These are phyloP conservation scores for Hyles euphorbiae DNA, from an alignment of 1,140 invertebrate species.

Conservation along the genomic window DNA sequence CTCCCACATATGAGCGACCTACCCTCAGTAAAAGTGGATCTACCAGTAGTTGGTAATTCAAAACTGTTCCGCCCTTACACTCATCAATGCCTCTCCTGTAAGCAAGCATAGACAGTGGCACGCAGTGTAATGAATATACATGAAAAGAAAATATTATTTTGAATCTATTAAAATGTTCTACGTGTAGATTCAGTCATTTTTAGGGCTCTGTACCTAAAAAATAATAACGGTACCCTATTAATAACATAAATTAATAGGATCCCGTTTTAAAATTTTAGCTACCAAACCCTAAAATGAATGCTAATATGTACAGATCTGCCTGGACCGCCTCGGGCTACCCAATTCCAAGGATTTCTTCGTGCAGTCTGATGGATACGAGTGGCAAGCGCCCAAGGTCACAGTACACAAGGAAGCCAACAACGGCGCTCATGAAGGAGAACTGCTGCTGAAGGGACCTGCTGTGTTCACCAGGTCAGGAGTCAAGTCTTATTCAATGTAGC, in stretches of 20 bases:
- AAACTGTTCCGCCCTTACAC: too few relatives aligned
- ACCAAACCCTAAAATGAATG: background rate
- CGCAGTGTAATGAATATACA: too few relatives aligned
- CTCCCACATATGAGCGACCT: too few relatives aligned
- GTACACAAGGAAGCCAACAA: constrained; percentile 29
- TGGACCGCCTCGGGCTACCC: constrained; percentile 32
- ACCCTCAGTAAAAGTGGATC: too few relatives aligned
- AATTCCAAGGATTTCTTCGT: constrained; percentile 20
- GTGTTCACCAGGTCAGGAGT: constrained; percentile 79
- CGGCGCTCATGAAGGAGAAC: constrained; percentile 77
- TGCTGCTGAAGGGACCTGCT: constrained; percentile 84
- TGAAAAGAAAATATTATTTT: background rate
- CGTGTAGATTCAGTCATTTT: background rate
- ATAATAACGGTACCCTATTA: too few relatives aligned
- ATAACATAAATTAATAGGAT: too few relatives aligned
- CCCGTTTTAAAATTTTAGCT: too few relatives aligned
- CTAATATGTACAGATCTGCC: constrained; percentile 10
- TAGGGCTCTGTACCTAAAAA: background rate
- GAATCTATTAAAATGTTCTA: too few relatives aligned
- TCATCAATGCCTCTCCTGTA: too few relatives aligned
- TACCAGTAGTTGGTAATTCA: too few relatives aligned
- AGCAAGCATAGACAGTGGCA: too few relatives aligned
- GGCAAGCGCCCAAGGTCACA: constrained; percentile 34
- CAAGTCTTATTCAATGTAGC: too few relatives aligned
- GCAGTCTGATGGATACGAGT: constrained; percentile 24